Evolutionary conservation across 1,140 invertebrate species (phyloP).

Genomic region (Prorops nasuta): DNA sequence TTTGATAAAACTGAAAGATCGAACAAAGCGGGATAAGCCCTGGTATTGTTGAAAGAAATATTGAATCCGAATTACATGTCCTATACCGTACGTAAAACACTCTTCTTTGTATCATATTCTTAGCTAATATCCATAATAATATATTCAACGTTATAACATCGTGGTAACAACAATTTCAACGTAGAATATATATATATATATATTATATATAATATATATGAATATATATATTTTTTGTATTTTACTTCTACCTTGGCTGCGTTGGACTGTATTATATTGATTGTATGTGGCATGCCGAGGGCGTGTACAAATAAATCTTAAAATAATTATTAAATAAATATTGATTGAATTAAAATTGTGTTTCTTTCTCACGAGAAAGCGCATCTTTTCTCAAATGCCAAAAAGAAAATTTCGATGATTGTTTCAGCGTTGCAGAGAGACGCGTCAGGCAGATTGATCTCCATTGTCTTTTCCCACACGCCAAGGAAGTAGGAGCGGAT

Average conservation of each 20-base stretch:
- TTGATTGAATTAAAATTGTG: conserved; percentile 2
- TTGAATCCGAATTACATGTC: conserved; percentile 33
- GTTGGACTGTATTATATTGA: conserved; percentile 45
- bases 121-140: conserved; percentile 29
- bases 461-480: background rate
- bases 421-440: no score
- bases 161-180: conserved; percentile 36
- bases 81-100: conserved; percentile 33
- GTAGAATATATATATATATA: conserved; percentile 30
- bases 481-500: background rate
- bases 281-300: conserved; percentile 45
- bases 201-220: conserved; percentile 21
- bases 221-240: conserved; percentile 46
- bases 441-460: no score
- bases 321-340: conserved; percentile 42
- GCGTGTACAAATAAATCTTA: conserved; percentile 48
- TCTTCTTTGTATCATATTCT: conserved; percentile 39
- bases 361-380: background rate
- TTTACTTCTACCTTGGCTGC: conserved; percentile 45
- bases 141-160: conserved; percentile 37
- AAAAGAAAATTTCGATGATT: no score
- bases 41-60: no score
- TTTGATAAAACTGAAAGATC: no score
- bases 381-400: no score
- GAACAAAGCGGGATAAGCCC: no score